Conservation (phyloP, 2,888 invertebrate genomes). For the Latrodectus hesperus region DNA sequence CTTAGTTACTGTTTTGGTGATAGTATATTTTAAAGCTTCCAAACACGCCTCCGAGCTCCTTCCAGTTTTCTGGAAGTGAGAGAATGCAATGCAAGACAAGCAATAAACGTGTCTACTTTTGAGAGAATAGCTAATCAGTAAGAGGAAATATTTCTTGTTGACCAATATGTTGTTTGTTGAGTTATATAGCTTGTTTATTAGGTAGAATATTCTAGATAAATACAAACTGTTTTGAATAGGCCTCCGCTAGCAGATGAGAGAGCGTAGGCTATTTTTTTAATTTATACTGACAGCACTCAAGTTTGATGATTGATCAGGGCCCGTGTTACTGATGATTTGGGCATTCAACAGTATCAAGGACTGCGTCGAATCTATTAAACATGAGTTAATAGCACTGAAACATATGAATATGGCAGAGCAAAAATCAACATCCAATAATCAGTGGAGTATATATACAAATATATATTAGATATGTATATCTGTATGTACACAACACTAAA, state of each 20-base stretch:
- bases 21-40: constrained; percentile 65
- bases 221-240: constrained; percentile 51
- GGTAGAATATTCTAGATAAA: constrained; percentile 43
- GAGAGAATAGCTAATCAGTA: constrained; percentile 36
- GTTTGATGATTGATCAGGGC: constrained; percentile 43
- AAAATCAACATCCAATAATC: constrained; percentile 11
- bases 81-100: not conserved
- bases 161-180: constrained; percentile 62
- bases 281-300: constrained; percentile 60
- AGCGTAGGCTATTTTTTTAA: constrained; percentile 68
- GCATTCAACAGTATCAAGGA: constrained; percentile 16
- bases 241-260: constrained; percentile 51
- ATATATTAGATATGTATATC: constrained; percentile 39
- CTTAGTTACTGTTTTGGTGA: constrained; percentile 46
- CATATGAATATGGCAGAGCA: constrained; percentile 40
- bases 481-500: constrained; percentile 40
- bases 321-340: constrained; percentile 2
- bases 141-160: constrained; percentile 49
- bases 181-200: constrained; percentile 62
- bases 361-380: constrained; percentile 1
- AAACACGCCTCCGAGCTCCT: constrained; percentile 49
- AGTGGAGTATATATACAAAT: constrained; percentile 34
- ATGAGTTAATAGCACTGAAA: constrained; percentile 4
- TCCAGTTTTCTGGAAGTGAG: constrained; percentile 32
- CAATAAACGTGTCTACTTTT: too few relatives aligned